phyloP scores from a whole-genome alignment of 1,140 invertebrate species.

The Bombus confusus region DNA sequence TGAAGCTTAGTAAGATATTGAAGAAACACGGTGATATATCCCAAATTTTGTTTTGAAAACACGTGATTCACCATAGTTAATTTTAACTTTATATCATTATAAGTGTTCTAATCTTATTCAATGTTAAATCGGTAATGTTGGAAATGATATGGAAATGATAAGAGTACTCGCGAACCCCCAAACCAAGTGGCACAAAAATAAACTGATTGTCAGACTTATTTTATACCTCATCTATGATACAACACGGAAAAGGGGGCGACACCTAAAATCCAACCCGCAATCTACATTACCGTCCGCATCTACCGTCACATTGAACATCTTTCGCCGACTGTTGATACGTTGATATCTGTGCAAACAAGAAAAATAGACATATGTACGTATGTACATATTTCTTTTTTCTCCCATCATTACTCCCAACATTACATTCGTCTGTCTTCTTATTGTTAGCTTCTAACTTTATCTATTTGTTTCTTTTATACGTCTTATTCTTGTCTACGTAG shows the following conservation, averaged over 20 bases:
- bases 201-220: background rate
- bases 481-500: background rate
- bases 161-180: background rate
- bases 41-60: background rate
- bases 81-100: background rate
- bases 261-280: constrained; percentile 58
- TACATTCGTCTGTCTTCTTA: constrained; percentile 10
- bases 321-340: constrained; percentile 69
- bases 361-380: constrained; percentile 2
- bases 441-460: constrained; percentile 25
- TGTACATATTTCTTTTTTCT: constrained; percentile 24
- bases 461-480: background rate
- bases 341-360: constrained; percentile 50
- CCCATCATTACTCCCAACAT: constrained; percentile 22
- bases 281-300: constrained; percentile 76
- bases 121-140: background rate
- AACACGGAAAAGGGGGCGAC: constrained; percentile 61
- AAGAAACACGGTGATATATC: no score
- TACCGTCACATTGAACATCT: constrained; percentile 62
- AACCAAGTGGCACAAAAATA: background rate
- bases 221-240: constrained; percentile 50
- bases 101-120: background rate
- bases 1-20: no score
- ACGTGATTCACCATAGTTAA: background rate
- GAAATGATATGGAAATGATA: background rate